Evolutionary conservation across 2,888 invertebrate species (phyloP).

Genomic region (Suillia variegata): DNA sequence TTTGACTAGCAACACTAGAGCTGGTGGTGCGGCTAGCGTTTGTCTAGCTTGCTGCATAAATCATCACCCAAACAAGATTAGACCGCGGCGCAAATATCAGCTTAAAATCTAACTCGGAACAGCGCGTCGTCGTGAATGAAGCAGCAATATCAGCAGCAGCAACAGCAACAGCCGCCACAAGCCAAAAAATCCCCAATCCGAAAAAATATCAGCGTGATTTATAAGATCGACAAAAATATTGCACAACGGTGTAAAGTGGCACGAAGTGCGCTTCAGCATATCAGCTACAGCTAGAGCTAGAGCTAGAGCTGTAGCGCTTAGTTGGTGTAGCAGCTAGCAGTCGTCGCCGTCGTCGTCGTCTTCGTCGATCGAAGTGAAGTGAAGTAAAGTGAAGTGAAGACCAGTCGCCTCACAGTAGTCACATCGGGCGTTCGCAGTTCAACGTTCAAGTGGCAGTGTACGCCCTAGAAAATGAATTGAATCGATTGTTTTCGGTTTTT

Average conservation of each 20-base stretch:
- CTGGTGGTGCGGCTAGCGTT: background rate
- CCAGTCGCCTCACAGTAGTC: slow-evolving; percentile 54
- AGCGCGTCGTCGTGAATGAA: background rate
- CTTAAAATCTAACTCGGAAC: background rate
- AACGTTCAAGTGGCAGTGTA: slow-evolving; percentile 59
- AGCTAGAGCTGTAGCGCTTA: background rate
- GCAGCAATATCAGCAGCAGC: background rate
- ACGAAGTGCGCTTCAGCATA: slow-evolving; percentile 23
- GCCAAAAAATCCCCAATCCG: background rate
- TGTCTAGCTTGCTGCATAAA: background rate
- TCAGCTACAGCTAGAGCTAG: background rate
- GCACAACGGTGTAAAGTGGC: slow-evolving; percentile 31
- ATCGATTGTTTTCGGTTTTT: slow-evolving; percentile 45
- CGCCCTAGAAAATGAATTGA: slow-evolving; percentile 58
- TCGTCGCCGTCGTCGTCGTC: no score
- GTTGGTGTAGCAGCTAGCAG: background rate
- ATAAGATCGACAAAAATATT: slow-evolving; percentile 28
- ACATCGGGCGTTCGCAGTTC: slow-evolving; percentile 59
- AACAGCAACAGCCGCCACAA: background rate
- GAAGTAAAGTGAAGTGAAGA: slow-evolving; percentile 25
- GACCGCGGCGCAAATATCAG: background rate
- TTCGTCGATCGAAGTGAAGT: background rate
- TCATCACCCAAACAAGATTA: background rate
- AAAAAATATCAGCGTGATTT: slow-evolving; percentile 35
- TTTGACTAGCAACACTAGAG: background rate